phyloP scores from a whole-genome alignment of 2,888 invertebrate genomes.

The Lamproptera curius region DNA sequence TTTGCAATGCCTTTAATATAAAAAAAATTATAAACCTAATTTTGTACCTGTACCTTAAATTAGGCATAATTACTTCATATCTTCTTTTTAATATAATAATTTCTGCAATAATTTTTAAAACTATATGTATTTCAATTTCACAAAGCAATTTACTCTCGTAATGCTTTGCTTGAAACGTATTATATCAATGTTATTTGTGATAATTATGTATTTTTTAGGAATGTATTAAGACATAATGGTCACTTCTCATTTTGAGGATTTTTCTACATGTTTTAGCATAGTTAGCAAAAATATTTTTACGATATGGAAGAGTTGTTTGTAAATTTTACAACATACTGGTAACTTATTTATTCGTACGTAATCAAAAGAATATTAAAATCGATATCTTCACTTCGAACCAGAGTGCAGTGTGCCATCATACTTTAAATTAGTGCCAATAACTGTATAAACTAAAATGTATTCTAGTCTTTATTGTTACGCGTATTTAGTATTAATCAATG shows the following conservation, averaged over 20 bases:
- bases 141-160: conserved; percentile 28
- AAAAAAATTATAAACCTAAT: conserved; percentile 21
- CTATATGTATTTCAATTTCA: conserved; percentile 15
- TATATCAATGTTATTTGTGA: conserved; percentile 57
- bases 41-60: conserved; percentile 8
- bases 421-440: conserved; percentile 77
- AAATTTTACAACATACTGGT: conserved; percentile 43
- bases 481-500: conserved; percentile 75
- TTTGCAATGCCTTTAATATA: conserved; percentile 48
- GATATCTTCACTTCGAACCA: conserved; percentile 48
- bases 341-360: conserved; percentile 37
- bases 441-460: conserved; percentile 75
- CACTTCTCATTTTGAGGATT: conserved; percentile 64
- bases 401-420: conserved; percentile 72
- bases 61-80: conserved; percentile 20
- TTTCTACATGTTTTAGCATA: conserved; percentile 68
- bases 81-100: conserved; percentile 20
- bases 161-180: conserved; percentile 57
- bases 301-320: conserved; percentile 28
- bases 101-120: conserved; percentile 25
- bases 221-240: conserved; percentile 60
- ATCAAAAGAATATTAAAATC: not conserved
- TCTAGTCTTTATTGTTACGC: conserved; percentile 79
- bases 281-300: conserved; percentile 63
- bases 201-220: conserved; percentile 68